A percentile compares a stretch with the other conserved stretches of the same genome.
Conservation (phyloP, 1,140 invertebrate genomes). For the Prorops nasuta region DNA sequence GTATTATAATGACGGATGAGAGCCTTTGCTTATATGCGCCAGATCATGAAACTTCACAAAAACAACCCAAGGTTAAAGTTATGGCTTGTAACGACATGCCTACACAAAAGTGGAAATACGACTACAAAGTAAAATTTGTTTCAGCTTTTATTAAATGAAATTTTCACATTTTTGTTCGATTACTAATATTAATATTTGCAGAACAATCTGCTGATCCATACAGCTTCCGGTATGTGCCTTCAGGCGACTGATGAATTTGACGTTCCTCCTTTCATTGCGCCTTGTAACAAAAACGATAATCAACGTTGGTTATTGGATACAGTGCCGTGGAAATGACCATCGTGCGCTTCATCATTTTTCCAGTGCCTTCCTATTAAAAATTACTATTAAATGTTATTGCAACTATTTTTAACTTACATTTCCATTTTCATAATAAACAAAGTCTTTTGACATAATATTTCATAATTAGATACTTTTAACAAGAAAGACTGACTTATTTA, state of each 20-base stretch:
- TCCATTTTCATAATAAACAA: too few species aligned
- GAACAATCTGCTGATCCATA: conserved; percentile 56
- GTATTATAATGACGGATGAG: conserved; percentile 71
- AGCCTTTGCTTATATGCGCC: conserved; percentile 71
- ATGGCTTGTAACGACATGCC: conserved; percentile 64
- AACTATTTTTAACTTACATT: not conserved
- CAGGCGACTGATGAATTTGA: conserved; percentile 48
- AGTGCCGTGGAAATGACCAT: conserved; percentile 58
- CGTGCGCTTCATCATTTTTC: too few species aligned
- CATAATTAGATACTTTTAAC: too few species aligned
- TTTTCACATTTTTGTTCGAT: conserved; percentile 4
- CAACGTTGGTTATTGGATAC: conserved; percentile 60
- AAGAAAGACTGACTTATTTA: too few species aligned
- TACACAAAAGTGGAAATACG: conserved; percentile 67
- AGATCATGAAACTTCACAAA: conserved; percentile 52
- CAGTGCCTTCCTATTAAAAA: too few species aligned
- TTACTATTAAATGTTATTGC: not conserved
- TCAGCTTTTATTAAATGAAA: too few species aligned
- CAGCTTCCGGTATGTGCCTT: conserved; percentile 59
- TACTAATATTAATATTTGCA: conserved; percentile 37
- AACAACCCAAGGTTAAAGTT: conserved; percentile 62
- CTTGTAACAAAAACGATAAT: conserved; percentile 51
- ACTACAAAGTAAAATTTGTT: conserved; percentile 56
- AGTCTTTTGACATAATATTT: too few species aligned
- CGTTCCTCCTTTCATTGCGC: conserved; percentile 53